Percentiles rank a stretch among this genome's conserved stretches.
Conservation (phyloP, 2,888 invertebrate species). For the Ormia ochracea region DNA sequence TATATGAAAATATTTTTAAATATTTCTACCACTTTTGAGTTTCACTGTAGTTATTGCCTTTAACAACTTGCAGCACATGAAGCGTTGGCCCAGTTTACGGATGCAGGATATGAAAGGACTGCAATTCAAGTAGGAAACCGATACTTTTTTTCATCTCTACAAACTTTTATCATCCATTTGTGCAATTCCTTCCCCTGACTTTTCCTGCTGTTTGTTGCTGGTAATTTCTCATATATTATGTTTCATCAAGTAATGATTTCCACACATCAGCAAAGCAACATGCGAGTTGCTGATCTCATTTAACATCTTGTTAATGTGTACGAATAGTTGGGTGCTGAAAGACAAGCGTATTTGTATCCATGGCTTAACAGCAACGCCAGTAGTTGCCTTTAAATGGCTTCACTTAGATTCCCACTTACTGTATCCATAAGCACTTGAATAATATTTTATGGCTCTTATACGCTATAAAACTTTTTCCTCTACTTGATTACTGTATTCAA, state of each 20-base stretch:
- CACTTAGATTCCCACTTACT: conserved; percentile 29
- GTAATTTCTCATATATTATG: conserved; percentile 46
- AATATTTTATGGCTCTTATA: too few relatives aligned
- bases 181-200: background rate
- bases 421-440: background rate
- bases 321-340: background rate
- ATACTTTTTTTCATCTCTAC: background rate
- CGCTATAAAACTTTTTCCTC: background rate
- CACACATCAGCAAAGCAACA: conserved; percentile 47
- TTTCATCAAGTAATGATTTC: conserved; percentile 50
- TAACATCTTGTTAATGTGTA: background rate
- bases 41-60: too few relatives aligned
- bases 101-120: too few relatives aligned
- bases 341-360: background rate
- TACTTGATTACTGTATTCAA: background rate
- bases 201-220: conserved; percentile 17
- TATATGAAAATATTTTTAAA: too few relatives aligned
- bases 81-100: too few relatives aligned
- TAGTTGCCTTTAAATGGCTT: conserved; percentile 53
- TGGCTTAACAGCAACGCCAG: conserved; percentile 34
- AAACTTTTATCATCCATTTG: background rate
- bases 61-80: too few relatives aligned
- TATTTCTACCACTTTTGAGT: too few relatives aligned
- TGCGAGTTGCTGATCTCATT: background rate
- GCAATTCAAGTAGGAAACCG: background rate